Base-by-base conservation (phyloP, 2,113 vertebrate genomes). In the Onychostoma macrolepis region DNA sequence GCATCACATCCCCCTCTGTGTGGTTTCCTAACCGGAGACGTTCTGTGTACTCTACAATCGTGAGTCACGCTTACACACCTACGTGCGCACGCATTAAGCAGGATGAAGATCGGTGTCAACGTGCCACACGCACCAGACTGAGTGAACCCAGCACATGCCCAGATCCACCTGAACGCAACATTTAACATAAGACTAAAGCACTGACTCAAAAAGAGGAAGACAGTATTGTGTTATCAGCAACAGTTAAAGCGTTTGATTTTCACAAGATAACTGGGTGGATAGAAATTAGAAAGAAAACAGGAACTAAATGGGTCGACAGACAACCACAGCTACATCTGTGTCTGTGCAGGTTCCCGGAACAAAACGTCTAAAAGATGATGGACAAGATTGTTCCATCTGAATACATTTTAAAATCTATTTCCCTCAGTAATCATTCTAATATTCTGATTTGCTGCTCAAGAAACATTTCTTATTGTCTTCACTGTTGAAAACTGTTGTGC, bases 1-100 rank as follows among this genome's bases (percentile, higher is more conserved):
- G 83, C 83, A 89, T 87, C 88, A 87, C 83, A 78, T 87, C 86
- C 89, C 85, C 86, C 89, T 75, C 84, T 41, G 58, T 85, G 83
- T 84, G 76, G 69, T 65, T 67, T 86, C 76, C 69, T 65, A 87
- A 79, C 87, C 74, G 63, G 86, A 89, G 86, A 76, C 24, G 82
- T 79, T 84, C 45, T n/a, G 85, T 63, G 45, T 89, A 61, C 74
- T 58, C 83, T 78, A 15, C 17, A 30, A 53, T 48, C 17, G 48
- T 89, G 88, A 89, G 86, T 87, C 87, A 91, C 80, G 77, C 75
- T 89, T 85, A 78, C 63, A 81, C 58, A 30, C 19, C 82, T 45
- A 84, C 83, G 13, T 17, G 30, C 36, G 28, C 45, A 85, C 67
- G 78, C 33, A 81, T 77, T 88, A 74, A 86, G 85, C 84, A 90